These are phyloP conservation scores for Syrphus vitripennis DNA, from an alignment of 2,888 invertebrate genomes.

Conservation along the genomic window DNA sequence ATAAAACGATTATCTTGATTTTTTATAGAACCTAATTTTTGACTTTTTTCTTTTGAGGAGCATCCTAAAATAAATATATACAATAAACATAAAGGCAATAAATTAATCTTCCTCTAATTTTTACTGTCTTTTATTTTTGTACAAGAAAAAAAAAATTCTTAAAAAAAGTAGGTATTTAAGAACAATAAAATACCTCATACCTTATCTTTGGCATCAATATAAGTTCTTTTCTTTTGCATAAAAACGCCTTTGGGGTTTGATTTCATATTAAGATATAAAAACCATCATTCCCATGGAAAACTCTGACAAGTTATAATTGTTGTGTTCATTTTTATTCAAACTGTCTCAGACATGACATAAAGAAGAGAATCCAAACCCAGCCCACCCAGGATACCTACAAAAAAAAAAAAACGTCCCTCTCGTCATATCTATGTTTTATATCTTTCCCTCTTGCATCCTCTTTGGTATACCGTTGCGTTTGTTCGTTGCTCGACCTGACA, in stretches of 20 bases:
- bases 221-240: background rate
- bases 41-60: no score
- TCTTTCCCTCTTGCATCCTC: background rate
- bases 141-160: background rate
- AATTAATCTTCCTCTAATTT: no score
- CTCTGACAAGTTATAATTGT: slow-evolving; percentile 44
- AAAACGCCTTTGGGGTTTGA: slow-evolving; percentile 8
- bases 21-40: no score
- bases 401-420: slow-evolving; percentile 1
- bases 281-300: slow-evolving; percentile 38
- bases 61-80: no score
- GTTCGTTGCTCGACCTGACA: slow-evolving; percentile 41
- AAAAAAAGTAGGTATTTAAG: no score
- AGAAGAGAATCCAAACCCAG: slow-evolving; percentile 17
- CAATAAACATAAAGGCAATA: no score
- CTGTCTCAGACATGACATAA: slow-evolving; percentile 31
- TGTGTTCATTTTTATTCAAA: slow-evolving; percentile 39
- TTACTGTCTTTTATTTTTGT: background rate
- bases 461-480: background rate
- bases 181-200: background rate
- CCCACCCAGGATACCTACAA: slow-evolving; percentile 36
- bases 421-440: background rate
- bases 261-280: slow-evolving; percentile 25
- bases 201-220: background rate
- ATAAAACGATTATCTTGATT: no score